Conservation (phyloP, 2,888 invertebrate genomes). For the Marronus borbonicus region DNA sequence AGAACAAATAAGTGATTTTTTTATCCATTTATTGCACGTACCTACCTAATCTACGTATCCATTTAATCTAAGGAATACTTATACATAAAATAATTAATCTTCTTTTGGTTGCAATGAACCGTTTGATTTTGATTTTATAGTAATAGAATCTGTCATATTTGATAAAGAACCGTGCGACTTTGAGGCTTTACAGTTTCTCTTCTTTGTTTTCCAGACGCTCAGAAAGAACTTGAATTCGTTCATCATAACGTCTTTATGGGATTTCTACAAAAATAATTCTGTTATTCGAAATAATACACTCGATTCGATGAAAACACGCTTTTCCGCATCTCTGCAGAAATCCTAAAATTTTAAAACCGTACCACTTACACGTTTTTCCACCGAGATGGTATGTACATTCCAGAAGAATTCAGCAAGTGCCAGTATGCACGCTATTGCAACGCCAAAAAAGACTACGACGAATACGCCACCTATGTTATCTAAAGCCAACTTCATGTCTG, state of each 20-base stretch:
- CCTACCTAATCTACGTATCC: no score
- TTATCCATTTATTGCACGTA: no score
- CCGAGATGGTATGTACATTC: constrained; percentile 85
- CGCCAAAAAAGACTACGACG: constrained; percentile 84
- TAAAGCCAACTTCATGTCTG: constrained; percentile 78
- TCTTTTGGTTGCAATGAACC: not conserved
- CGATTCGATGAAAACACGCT: no score
- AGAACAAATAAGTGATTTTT: no score
- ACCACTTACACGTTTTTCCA: constrained; percentile 81
- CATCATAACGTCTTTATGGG: constrained; percentile 53
- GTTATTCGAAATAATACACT: not conserved
- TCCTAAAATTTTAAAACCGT: not conserved
- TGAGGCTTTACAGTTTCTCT: constrained; percentile 18
- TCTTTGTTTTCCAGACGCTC: constrained; percentile 55
- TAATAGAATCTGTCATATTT: not conserved
- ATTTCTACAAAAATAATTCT: constrained; percentile 51
- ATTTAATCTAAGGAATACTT: no score
- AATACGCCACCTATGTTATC: constrained; percentile 94
- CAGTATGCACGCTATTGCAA: constrained; percentile 79
- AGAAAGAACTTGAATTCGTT: constrained; percentile 56
- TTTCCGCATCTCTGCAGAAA: no score
- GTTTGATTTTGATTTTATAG: constrained; percentile 15
- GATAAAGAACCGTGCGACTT: not conserved
- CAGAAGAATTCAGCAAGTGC: constrained; percentile 90
- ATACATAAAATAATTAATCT: not conserved